Evolutionary conservation across 2,888 invertebrate genomes (phyloP).

Genomic region (Pachycephus smyrnensis): DNA sequence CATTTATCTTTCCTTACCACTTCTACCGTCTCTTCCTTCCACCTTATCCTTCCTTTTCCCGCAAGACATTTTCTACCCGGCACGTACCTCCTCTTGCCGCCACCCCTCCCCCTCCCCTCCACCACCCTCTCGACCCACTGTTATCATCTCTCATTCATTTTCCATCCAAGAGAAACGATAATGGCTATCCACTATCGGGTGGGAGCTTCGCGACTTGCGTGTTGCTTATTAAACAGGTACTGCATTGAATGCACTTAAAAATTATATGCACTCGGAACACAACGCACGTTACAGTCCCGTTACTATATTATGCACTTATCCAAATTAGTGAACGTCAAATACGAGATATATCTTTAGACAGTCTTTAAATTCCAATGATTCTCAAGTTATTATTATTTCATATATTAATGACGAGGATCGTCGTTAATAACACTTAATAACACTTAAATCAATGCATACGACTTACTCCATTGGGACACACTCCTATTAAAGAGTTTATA

Average conservation of each 20-base stretch:
- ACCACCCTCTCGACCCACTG: background rate
- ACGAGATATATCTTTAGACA: too few species aligned
- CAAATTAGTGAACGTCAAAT: background rate
- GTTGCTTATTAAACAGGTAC: constrained; percentile 19
- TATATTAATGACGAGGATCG: background rate
- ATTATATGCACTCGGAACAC: background rate
- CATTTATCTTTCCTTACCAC: constrained; percentile 4
- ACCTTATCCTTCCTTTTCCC: constrained; percentile 1
- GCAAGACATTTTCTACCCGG: background rate
- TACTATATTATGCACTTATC: background rate
- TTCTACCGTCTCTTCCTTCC: background rate
- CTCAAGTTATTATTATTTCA: background rate
- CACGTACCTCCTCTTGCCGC: background rate
- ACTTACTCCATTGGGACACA: background rate
- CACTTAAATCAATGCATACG: background rate
- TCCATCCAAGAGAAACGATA: constrained; percentile 11
- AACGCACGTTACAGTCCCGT: background rate
- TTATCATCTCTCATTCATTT: constrained; percentile 1
- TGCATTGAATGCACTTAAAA: background rate
- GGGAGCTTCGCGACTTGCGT: constrained; percentile 18
- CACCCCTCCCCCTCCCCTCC: background rate
- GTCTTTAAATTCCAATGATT: too few species aligned
- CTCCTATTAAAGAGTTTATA: background rate
- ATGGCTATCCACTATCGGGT: constrained; percentile 19
- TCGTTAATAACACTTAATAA: background rate